A percentile compares a stretch with the other conserved stretches of the same genome.
phyloP scores from a whole-genome alignment of 1,140 invertebrate genomes.

The Thaumatotibia leucotreta region DNA sequence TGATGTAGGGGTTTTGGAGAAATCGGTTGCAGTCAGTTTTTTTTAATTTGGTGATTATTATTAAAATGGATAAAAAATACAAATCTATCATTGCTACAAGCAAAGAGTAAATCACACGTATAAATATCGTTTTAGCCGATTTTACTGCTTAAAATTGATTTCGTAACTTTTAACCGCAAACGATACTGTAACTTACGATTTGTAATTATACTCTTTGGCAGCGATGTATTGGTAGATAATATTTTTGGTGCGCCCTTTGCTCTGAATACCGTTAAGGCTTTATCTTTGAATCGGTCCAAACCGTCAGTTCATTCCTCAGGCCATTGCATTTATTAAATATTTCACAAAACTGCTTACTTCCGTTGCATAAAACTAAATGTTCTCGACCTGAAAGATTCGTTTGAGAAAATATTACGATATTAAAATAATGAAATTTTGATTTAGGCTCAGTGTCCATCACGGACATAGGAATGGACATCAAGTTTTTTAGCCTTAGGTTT shows the following conservation, averaged over 20 bases:
- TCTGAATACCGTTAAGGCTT: not conserved
- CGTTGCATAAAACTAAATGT: not conserved
- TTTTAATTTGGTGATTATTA: no score
- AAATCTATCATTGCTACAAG: no score
- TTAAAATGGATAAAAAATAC: no score
- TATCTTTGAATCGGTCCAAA: not conserved
- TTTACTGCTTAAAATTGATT: not conserved
- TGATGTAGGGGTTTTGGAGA: no score
- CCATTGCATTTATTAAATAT: not conserved
- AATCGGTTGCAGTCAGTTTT: no score
- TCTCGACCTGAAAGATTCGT: not conserved
- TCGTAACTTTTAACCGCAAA: not conserved
- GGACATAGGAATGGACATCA: no score
- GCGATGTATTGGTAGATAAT: not conserved
- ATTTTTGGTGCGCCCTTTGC: slow-evolving; percentile 2
- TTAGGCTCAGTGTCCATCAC: no score
- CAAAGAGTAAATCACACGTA: not conserved
- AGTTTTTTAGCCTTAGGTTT: no score
- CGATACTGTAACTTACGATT: not conserved
- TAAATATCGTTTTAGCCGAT: not conserved
- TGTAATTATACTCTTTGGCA: not conserved
- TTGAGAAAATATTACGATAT: no score
- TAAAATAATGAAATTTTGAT: no score
- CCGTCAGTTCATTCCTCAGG: not conserved
- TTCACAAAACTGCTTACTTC: not conserved